Evolutionary conservation across 2,888 invertebrate genomes (phyloP).

Genomic region (Alloplasta piceator): DNA sequence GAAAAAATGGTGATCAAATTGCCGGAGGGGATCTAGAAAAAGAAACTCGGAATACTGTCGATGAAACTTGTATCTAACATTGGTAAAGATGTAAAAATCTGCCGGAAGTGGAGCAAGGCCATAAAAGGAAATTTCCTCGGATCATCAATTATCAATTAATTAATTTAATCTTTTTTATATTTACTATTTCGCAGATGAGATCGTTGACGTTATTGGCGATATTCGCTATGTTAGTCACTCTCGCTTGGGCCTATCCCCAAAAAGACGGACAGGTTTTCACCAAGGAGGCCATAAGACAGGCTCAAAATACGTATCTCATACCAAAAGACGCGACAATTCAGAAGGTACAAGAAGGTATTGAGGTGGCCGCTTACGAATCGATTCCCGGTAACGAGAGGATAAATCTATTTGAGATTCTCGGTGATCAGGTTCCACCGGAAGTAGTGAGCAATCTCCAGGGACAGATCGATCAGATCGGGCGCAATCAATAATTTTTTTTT

Average conservation of each 20-base stretch:
- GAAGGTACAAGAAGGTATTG: conserved; percentile 94
- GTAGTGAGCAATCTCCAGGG: conserved; percentile 94
- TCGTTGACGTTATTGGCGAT: conserved; percentile 74
- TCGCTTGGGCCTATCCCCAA: conserved; percentile 86
- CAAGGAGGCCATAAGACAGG: conserved; percentile 94
- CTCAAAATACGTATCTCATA: conserved; percentile 93
- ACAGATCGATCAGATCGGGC: conserved; percentile 93
- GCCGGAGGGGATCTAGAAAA: conserved; percentile 2
- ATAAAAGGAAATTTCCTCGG: neutral
- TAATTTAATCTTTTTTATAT: neutral
- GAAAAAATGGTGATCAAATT: neutral
- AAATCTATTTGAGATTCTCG: conserved; percentile 92
- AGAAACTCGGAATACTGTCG: neutral
- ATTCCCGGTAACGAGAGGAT: conserved; percentile 94
- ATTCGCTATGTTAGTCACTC: conserved; percentile 84
- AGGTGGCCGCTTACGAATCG: conserved; percentile 93
- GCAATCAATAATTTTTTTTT: conserved; percentile 82
- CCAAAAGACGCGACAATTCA: conserved; percentile 95
- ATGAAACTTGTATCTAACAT: neutral
- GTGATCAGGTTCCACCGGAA: conserved; percentile 93
- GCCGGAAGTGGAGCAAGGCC: conserved; percentile 21
- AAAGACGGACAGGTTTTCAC: conserved; percentile 93
- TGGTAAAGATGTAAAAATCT: conserved; percentile 1
- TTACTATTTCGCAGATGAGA: conserved; percentile 77
- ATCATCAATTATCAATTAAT: neutral